Evolutionary conservation across 2,888 invertebrate species (phyloP).

Genomic region (Xanthia togata): DNA sequence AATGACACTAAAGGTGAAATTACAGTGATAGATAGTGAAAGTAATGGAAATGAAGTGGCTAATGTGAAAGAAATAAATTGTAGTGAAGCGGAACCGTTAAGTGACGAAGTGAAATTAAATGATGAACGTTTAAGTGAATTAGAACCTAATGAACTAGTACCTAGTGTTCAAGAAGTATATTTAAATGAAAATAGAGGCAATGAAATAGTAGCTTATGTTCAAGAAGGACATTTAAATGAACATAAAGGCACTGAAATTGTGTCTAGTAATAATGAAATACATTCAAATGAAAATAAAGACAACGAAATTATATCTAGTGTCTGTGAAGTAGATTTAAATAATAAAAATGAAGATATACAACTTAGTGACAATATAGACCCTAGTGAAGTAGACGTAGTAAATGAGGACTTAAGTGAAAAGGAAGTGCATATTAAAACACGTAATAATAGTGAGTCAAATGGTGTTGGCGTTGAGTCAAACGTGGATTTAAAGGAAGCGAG

Average conservation of each 20-base stretch:
- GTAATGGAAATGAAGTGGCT: slow-evolving; percentile 24
- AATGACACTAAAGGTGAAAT: slow-evolving; percentile 60
- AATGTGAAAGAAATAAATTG: slow-evolving; percentile 47
- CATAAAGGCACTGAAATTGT: slow-evolving; percentile 14
- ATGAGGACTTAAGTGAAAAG: slow-evolving; percentile 38
- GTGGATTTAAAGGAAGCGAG: slow-evolving; percentile 48
- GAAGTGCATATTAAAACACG: slow-evolving; percentile 43
- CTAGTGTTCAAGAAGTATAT: slow-evolving; percentile 29
- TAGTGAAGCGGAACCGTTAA: slow-evolving; percentile 49
- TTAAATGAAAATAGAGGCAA: slow-evolving; percentile 31
- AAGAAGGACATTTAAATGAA: slow-evolving; percentile 29
- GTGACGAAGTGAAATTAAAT: slow-evolving; percentile 47
- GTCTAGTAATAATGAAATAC: slow-evolving; percentile 29
- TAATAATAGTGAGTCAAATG: slow-evolving; percentile 64
- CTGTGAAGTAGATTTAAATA: slow-evolving; percentile 22
- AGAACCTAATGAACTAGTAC: slow-evolving; percentile 9
- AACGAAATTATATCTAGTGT: neutral
- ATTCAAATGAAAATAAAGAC: slow-evolving; percentile 38
- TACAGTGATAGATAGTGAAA: slow-evolving; percentile 46
- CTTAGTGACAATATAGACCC: slow-evolving; percentile 11
- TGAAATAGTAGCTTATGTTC: slow-evolving; percentile 8
- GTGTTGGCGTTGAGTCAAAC: slow-evolving; percentile 60
- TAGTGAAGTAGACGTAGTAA: slow-evolving; percentile 19
- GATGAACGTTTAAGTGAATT: slow-evolving; percentile 27
- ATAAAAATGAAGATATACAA: slow-evolving; percentile 24